Evolutionary conservation across 2,797 vertebrate species (phyloP).

Genomic region (Leucoraja ocellata): DNA sequence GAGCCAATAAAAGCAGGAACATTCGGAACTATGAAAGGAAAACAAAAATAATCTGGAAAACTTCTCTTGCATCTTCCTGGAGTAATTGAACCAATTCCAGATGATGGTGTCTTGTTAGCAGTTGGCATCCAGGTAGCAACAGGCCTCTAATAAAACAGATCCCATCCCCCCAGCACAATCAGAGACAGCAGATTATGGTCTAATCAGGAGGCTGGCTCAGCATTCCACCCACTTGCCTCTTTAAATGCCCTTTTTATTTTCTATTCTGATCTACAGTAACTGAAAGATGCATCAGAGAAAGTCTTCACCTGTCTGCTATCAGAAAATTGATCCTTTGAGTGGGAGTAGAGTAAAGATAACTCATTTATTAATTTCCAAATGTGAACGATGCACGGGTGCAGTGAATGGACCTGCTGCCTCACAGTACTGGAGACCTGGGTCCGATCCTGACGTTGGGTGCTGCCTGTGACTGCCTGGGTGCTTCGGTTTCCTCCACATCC

Average conservation of each 20-base stretch:
- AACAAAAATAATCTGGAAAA: neutral
- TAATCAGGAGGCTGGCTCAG: neutral
- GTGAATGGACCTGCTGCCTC: too few species aligned
- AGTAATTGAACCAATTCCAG: neutral
- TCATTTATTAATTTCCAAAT: neutral
- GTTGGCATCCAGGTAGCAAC: neutral
- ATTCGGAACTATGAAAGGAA: neutral
- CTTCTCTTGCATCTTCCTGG: neutral
- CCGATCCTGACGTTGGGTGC: too few species aligned
- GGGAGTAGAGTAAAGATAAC: neutral
- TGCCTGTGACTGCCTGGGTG: too few species aligned
- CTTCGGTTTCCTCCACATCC: too few species aligned
- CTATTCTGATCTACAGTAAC: neutral
- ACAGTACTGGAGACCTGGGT: too few species aligned
- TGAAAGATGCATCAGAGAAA: neutral
- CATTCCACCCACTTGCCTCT: neutral
- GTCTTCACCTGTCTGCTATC: neutral
- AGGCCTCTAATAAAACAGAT: neutral
- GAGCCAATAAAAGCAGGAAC: neutral
- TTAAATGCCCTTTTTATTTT: neutral
- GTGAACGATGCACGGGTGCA: too few species aligned
- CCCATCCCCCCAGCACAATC: neutral
- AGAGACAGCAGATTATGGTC: neutral
- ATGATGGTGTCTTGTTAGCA: neutral
- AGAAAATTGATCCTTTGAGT: neutral